phyloP scores from a whole-genome alignment of 1,140 invertebrate genomes.

The Bombus sibiricus region DNA sequence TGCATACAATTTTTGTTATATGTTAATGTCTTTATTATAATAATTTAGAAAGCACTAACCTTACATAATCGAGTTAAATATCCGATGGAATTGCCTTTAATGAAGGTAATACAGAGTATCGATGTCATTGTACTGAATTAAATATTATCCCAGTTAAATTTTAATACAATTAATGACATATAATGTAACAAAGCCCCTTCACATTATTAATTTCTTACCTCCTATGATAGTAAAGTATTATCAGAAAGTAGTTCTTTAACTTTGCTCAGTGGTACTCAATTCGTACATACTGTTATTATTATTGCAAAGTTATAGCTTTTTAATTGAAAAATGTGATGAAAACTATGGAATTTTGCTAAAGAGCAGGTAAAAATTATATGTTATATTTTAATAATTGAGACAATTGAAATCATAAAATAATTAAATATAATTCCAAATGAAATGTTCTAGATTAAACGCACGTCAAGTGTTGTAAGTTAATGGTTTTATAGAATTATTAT shows the following conservation, averaged over 20 bases:
- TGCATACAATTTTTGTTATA: no score
- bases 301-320: background rate
- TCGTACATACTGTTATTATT: background rate
- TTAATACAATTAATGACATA: background rate
- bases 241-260: no score
- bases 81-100: slow-evolving; percentile 34
- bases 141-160: slow-evolving; percentile 2
- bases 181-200: background rate
- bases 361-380: background rate
- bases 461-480: background rate
- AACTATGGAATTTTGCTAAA: no score
- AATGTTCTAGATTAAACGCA: background rate
- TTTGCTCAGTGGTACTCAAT: slow-evolving; percentile 20
- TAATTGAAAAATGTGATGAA: background rate
- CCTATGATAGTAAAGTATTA: background rate
- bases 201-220: background rate
- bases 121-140: slow-evolving; percentile 62
- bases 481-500: no score
- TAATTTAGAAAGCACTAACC: slow-evolving; percentile 65
- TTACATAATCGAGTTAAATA: slow-evolving; percentile 71
- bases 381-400: background rate
- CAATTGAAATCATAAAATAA: background rate
- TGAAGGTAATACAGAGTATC: slow-evolving; percentile 34
- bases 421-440: background rate
- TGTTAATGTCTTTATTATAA: background rate